Conservation (phyloP, 2,797 vertebrate genomes). For the Hafferia zeledoni region DNA sequence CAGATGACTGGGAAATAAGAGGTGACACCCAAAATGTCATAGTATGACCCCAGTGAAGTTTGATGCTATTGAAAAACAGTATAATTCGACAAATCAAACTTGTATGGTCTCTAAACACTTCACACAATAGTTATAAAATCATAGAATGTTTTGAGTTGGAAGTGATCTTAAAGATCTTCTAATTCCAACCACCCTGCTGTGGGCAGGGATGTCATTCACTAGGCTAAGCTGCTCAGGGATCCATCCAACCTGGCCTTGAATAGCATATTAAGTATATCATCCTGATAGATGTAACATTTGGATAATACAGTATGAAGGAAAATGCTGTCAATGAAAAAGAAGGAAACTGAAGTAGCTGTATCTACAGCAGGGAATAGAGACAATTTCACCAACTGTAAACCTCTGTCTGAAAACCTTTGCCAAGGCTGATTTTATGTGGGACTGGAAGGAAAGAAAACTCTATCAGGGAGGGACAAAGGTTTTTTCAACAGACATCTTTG, state of each 20-base stretch:
- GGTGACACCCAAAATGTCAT: background rate
- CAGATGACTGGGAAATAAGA: background rate
- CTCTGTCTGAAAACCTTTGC: background rate
- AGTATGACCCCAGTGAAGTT: background rate
- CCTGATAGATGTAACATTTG: background rate
- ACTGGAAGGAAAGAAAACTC: background rate
- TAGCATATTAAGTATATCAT: background rate
- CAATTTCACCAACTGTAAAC: background rate
- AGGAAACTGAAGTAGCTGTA: background rate
- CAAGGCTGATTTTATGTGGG: background rate
- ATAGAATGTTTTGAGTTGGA: background rate
- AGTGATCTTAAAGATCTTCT: background rate
- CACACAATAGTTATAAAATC: background rate
- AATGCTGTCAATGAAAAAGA: background rate
- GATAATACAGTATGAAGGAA: background rate
- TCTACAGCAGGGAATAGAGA: background rate
- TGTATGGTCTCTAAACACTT: background rate
- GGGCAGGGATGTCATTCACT: background rate
- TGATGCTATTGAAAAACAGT: background rate
- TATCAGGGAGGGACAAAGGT: background rate
- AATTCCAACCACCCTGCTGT: background rate
- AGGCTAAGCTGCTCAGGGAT: background rate
- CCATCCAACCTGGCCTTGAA: background rate
- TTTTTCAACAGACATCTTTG: background rate
- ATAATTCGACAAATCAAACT: background rate